A percentile compares a stretch with the other conserved stretches of the same genome.
phyloP scores from a whole-genome alignment of 2,113 vertebrate genomes.

The Orientallactaga bullata region DNA sequence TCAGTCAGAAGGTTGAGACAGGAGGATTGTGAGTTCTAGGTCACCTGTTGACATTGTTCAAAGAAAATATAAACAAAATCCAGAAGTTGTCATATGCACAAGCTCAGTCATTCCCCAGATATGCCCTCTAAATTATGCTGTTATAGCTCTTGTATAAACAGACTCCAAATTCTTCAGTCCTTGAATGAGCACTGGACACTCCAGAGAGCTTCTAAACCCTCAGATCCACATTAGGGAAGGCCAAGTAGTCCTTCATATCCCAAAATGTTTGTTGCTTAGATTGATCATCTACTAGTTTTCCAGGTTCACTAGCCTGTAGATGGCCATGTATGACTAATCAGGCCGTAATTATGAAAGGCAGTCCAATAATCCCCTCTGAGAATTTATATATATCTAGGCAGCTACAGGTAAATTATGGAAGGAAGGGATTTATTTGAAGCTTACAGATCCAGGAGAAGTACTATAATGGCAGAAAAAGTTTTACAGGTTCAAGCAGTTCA shows the following conservation, averaged over 20 bases:
- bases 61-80: background rate
- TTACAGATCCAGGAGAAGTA: too few relatives aligned
- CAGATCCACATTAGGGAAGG: background rate
- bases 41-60: background rate
- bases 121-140: background rate
- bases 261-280: background rate
- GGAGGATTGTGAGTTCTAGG: background rate
- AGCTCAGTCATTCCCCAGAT: background rate
- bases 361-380: background rate
- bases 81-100: background rate
- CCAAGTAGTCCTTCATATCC: rapidly evolving
- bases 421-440: too few relatives aligned
- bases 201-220: background rate
- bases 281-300: background rate
- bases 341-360: background rate
- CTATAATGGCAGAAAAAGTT: too few relatives aligned
- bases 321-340: too few relatives aligned
- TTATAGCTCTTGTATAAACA: background rate
- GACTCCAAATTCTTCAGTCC: background rate
- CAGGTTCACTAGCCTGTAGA: background rate
- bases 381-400: too few relatives aligned
- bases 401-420: too few relatives aligned
- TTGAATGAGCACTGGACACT: background rate
- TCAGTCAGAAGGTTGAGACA: background rate
- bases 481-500: too few relatives aligned